Percentiles rank a stretch among this genome's conserved stretches.
These are phyloP conservation scores for Tipula unca DNA, from an alignment of 2,888 invertebrate genomes.

Conservation along the genomic window DNA sequence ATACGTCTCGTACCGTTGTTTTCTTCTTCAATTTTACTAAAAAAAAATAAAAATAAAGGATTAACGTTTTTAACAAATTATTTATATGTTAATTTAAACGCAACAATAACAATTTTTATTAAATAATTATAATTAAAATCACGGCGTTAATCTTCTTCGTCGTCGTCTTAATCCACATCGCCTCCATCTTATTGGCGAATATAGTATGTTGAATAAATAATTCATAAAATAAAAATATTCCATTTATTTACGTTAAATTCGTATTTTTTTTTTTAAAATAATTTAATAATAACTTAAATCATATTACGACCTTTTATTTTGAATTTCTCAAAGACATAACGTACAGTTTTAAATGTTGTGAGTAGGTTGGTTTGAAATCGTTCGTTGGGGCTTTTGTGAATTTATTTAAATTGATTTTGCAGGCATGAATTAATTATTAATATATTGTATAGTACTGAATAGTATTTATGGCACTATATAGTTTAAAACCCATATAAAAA, in stretches of 20 bases:
- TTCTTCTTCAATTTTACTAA: not conserved
- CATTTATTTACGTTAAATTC: not conserved
- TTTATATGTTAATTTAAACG: not conserved
- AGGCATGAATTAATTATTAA: too few species aligned
- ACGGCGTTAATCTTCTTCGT: not conserved
- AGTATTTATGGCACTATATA: too few species aligned
- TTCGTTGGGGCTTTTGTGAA: too few species aligned
- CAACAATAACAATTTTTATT: not conserved
- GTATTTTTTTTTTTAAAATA: not conserved
- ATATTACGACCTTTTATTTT: not conserved
- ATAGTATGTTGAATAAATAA: not conserved
- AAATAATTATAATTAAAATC: not conserved
- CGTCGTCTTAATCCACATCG: not conserved
- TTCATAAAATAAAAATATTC: not conserved
- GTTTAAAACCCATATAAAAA: too few species aligned
- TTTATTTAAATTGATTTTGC: not conserved
- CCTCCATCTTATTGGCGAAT: not conserved
- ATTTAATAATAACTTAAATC: not conserved
- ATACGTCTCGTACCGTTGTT: not conserved
- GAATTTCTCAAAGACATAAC: not conserved
- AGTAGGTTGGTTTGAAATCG: not conserved
- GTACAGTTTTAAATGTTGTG: not conserved
- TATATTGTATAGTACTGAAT: too few species aligned
- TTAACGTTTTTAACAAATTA: not conserved
- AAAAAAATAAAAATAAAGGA: not conserved